A percentile compares a stretch with the other conserved stretches of the same genome.
Evolutionary conservation across 2,888 invertebrate genomes (phyloP).

Genomic region (Chironomus tentans): DNA sequence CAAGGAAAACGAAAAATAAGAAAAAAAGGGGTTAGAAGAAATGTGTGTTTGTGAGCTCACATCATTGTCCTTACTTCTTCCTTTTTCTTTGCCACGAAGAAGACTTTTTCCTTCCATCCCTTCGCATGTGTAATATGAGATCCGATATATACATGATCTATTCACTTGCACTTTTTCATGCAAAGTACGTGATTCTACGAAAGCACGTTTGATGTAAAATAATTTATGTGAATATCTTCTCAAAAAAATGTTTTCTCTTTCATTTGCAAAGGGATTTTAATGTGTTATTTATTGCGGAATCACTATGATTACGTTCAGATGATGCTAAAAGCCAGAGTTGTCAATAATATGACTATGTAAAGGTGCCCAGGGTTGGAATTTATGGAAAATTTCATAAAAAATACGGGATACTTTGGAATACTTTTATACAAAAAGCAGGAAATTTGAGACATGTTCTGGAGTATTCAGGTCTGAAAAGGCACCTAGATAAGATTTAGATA

Average conservation of each 20-base stretch:
- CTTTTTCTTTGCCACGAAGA: background rate
- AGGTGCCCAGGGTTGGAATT: no score
- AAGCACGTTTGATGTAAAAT: slow-evolving; percentile 9
- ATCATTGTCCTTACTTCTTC: background rate
- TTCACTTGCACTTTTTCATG: slow-evolving; percentile 26
- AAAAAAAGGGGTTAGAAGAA: background rate
- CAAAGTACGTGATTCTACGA: slow-evolving; percentile 20
- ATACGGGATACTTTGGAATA: no score
- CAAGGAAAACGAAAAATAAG: background rate
- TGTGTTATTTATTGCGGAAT: slow-evolving; percentile 22
- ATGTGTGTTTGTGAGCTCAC: background rate
- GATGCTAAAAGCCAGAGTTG: no score
- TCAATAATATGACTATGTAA: no score
- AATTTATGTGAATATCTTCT: slow-evolving; percentile 13
- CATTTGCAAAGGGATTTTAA: slow-evolving; percentile 8
- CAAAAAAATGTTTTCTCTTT: background rate
- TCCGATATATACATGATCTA: slow-evolving; percentile 14
- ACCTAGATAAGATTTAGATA: no score
- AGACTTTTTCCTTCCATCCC: background rate
- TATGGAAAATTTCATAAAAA: no score
- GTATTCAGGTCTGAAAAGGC: no score
- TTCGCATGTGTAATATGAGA: background rate
- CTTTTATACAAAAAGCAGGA: no score
- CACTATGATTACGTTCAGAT: background rate
- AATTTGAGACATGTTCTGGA: no score